Base-by-base conservation (phyloP, 2,888 invertebrate species). In the Gandaritis pyraliata region DNA sequence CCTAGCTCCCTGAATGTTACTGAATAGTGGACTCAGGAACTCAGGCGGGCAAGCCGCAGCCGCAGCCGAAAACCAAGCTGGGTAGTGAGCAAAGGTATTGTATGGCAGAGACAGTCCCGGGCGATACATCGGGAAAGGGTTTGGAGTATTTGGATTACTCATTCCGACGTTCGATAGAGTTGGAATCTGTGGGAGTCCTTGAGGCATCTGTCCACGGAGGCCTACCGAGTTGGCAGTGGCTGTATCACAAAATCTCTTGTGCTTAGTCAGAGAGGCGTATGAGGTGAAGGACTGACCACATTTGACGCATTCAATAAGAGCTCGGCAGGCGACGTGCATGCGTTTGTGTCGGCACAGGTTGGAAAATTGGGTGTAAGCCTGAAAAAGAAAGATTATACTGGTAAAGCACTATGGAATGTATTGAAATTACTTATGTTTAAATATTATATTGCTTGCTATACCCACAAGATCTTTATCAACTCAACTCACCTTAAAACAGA, bases 281-380 rank as follows among this genome's bases (percentile, higher is more conserved):
- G 98, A 98, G 61, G 96, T 96, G 90, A 99, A 99, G 36, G 96
- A 96, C 82, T 98, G 97, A 29, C 96, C 96, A 83, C 99, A 99
- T 94, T 98, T 98, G 77, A 94, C 95, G 90, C 99, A 99, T 93
- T 98, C 98, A 80, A 97, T 97, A 82, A 97, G 96, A 88, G 96
- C 96, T 76, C 98, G 96, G 86, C 99, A 99, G 82, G 97, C 97
- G 57, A 96, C 96, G 93, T 99, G 99, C 98, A 99, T 99, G 61
- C 99, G 97, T 83, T 98, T 98, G 93, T 99, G 99, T n/a, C 99
- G 96, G 84, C 99, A 99, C 80, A 99, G 94, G 87, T 99, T 99
- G 41, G 99, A 99, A 89, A 99, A 99, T 92, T 99, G 99, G 2
- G 99, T 99, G 93, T 99, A 99, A 10, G 98, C 96, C 95, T 95